Evolutionary conservation across 1,140 invertebrate genomes (phyloP).

Genomic region (Anoplolepis gracilipes): DNA sequence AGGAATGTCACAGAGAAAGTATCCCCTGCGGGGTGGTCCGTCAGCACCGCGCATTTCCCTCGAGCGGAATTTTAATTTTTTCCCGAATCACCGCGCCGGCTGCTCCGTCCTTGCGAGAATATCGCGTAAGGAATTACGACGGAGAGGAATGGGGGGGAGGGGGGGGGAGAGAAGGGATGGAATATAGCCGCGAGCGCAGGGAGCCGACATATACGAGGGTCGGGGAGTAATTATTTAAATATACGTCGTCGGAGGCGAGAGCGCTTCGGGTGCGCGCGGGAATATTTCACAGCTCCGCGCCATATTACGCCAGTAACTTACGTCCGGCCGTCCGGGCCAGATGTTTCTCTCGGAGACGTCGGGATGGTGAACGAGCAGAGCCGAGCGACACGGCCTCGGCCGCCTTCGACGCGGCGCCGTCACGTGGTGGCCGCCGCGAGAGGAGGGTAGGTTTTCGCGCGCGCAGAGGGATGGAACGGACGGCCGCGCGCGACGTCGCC

Average conservation of each 20-base stretch:
- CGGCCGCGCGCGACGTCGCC: slow-evolving; percentile 12
- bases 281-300: slow-evolving; percentile 78
- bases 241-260: slow-evolving; percentile 70
- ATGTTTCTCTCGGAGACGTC: slow-evolving; percentile 76
- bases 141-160: neutral
- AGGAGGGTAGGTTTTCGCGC: slow-evolving; percentile 34
- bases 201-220: slow-evolving; percentile 5
- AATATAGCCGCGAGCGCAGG: slow-evolving; percentile 37
- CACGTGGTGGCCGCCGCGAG: slow-evolving; percentile 40
- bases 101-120: slow-evolving; percentile 21
- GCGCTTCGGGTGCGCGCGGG: slow-evolving; percentile 68
- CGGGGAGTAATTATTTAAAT: slow-evolving; percentile 76
- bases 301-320: slow-evolving; percentile 82
- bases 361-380: slow-evolving; percentile 65
- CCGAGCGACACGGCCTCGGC: slow-evolving; percentile 60
- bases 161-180: neutral
- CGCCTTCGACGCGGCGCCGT: slow-evolving; percentile 51
- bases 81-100: slow-evolving; percentile 31
- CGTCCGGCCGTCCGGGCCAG: slow-evolving; percentile 73
- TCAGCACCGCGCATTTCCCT: neutral
- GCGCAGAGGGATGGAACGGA: slow-evolving; percentile 46
- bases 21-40: neutral
- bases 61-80: slow-evolving; percentile 55
- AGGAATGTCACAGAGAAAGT: slow-evolving; percentile 3
- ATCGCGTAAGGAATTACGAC: slow-evolving; percentile 64